Evolutionary conservation across 2,113 vertebrate species (phyloP), one percentile per base, ranked within the genome.

Genomic region (Ondatra zibethicus): DNA sequence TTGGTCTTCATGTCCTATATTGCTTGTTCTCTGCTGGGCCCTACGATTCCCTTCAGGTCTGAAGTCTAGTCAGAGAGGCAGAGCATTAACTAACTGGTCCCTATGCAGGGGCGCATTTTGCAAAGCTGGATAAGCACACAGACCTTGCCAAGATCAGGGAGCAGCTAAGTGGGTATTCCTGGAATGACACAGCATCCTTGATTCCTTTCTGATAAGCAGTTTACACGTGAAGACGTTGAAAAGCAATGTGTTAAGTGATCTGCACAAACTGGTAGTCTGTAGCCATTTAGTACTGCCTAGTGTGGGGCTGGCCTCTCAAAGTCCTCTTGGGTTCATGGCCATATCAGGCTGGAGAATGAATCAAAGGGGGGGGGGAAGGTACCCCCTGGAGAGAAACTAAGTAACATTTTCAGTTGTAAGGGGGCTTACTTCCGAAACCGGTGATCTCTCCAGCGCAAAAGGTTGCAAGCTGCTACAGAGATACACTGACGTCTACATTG

Each of bases 401-500:
- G 12, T 73, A 58, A 84, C 23, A 23, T 82, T 76, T 73, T 70
- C n/a, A 91, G 13, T 17, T 50, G 0, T 8, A n/a, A 65, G 3
- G 27, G 11, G 11, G 31, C 10, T 87, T 39, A 55, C 14, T 92
- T n/a, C 36, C 31, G 55, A 42, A 86, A 23, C 1, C 3, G 31
- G 5, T 47, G 84, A 75, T 88, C 80, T 88, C 80, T 47, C 73
- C 7, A 39, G 36, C 23, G 13, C n/a, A 29, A 58, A 68, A 87
- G 19, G 73, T 58, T 78, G 1, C 14, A 3, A 29, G 27, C 90
- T 21, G 65, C 33, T 29, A 2, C 86, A 47, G 65, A 21, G 65
- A 89, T 68, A 42, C 11, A 66, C 29, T 31, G 19, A 7, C 75
- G 77, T 82, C 92, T 97, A 95, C 86, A 86, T 42, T 91, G 75